These are phyloP conservation scores for Drosophila saltans DNA, from an alignment of 1,140 invertebrate genomes.

Conservation along the genomic window DNA sequence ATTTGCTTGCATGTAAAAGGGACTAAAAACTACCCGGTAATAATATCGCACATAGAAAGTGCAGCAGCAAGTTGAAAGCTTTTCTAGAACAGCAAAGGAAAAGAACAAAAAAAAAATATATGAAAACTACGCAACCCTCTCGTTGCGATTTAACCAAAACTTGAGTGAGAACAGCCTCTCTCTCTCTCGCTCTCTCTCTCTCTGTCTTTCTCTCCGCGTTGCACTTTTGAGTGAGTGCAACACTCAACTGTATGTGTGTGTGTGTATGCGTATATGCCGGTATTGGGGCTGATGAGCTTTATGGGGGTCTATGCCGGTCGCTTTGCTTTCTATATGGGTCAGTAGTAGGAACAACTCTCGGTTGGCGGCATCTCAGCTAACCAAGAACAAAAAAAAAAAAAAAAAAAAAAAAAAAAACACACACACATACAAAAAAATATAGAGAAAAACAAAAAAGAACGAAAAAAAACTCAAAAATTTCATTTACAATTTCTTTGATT, in stretches of 20 bases:
- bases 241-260: conserved; percentile 34
- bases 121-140: conserved; percentile 49
- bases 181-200: not conserved
- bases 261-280: conserved; percentile 34
- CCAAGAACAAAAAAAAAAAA: conserved; percentile 25
- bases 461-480: conserved; percentile 13
- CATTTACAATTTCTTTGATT: conserved; percentile 32
- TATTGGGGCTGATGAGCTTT: conserved; percentile 44
- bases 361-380: conserved; percentile 57
- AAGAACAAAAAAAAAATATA: no score
- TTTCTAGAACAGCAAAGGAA: conserved; percentile 9
- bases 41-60: conserved; percentile 25
- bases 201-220: conserved; percentile 36
- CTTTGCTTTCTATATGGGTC: conserved; percentile 64
- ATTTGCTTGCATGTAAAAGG: conserved; percentile 5
- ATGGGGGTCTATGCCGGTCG: conserved; percentile 58
- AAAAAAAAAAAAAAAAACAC: not conserved
- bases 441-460: conserved; percentile 1
- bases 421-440: no score
- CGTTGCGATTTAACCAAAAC: conserved; percentile 26
- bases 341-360: conserved; percentile 73
- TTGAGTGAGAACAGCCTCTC: conserved; percentile 47
- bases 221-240: conserved; percentile 50
- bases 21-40: conserved; percentile 26
- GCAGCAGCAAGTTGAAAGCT: conserved; percentile 45